These are phyloP conservation scores for Sycophila texana DNA, from an alignment of 2,888 invertebrate species.

Conservation along the genomic window DNA sequence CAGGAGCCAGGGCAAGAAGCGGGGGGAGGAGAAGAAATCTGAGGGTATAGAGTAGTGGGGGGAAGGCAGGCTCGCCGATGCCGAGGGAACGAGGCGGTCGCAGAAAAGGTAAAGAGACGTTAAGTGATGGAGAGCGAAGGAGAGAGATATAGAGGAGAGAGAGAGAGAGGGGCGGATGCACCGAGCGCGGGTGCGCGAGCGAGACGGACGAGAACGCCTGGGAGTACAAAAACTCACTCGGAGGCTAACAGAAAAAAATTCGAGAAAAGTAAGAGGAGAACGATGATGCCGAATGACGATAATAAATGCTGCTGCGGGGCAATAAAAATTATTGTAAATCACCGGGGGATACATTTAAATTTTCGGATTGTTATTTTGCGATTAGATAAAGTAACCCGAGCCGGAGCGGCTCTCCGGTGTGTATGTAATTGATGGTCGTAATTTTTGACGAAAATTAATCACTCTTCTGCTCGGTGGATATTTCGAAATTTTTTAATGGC, in stretches of 20 bases:
- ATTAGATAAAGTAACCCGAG: not conserved
- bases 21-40: slow-evolving; percentile 22
- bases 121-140: slow-evolving; percentile 54
- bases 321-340: not conserved
- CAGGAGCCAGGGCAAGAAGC: slow-evolving; percentile 53
- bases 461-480: no score
- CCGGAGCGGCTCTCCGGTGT: not conserved
- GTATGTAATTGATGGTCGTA: no score
- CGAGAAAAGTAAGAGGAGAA: slow-evolving; percentile 28
- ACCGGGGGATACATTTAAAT: not conserved
- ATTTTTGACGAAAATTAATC: no score
- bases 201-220: slow-evolving; percentile 42
- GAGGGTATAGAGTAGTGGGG: slow-evolving; percentile 4
- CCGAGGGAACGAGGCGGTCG: slow-evolving; percentile 40
- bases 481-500: no score
- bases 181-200: not conserved
- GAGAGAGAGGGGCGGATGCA: slow-evolving; percentile 8
- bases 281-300: slow-evolving; percentile 5
- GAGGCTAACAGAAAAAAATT: slow-evolving; percentile 29
- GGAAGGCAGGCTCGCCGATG: not conserved
- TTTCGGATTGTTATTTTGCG: not conserved
- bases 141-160: slow-evolving; percentile 17
- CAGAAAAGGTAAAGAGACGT: slow-evolving; percentile 57
- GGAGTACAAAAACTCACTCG: slow-evolving; percentile 48
- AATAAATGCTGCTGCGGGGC: not conserved